Conservation (phyloP, 2,888 invertebrate genomes). For the Steinernema carpocapsae region DNA sequence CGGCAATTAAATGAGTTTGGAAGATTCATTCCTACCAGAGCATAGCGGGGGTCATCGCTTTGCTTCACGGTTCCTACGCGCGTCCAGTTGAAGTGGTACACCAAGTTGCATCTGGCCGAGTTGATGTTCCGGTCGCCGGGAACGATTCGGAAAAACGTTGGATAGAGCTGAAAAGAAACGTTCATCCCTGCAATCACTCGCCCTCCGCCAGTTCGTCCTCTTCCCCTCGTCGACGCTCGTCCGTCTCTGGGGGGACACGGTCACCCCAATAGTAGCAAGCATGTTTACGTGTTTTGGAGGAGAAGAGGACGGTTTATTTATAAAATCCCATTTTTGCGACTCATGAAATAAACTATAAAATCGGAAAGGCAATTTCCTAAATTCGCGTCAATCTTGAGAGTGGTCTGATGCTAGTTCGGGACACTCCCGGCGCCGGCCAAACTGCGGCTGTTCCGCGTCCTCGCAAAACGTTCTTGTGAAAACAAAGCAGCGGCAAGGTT, state of each 20-base stretch:
- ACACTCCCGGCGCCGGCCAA: too few species aligned
- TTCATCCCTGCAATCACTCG: neutral
- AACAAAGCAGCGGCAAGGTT: neutral
- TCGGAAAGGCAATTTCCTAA: constrained; percentile 3
- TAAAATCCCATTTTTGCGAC: constrained; percentile 16
- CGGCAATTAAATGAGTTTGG: neutral
- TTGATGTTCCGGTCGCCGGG: constrained; percentile 65
- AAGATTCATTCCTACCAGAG: constrained; percentile 75
- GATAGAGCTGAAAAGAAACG: constrained; percentile 58
- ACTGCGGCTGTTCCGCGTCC: too few species aligned
- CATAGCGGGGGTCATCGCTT: constrained; percentile 86
- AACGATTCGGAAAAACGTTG: constrained; percentile 67
- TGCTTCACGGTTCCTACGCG: constrained; percentile 95
- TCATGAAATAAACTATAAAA: constrained; percentile 22
- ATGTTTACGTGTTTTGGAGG: constrained; percentile 43
- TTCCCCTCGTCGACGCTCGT: too few species aligned
- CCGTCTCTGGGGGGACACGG: neutral
- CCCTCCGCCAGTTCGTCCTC: too few species aligned
- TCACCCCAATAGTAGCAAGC: neutral
- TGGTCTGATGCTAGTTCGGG: neutral
- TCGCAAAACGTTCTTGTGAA: neutral
- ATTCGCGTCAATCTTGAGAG: constrained; percentile 26
- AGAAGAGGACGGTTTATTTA: neutral
- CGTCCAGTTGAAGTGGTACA: constrained; percentile 94
- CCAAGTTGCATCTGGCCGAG: constrained; percentile 78